Conservation (phyloP, 2,888 invertebrate genomes). For the Bibio marci region DNA sequence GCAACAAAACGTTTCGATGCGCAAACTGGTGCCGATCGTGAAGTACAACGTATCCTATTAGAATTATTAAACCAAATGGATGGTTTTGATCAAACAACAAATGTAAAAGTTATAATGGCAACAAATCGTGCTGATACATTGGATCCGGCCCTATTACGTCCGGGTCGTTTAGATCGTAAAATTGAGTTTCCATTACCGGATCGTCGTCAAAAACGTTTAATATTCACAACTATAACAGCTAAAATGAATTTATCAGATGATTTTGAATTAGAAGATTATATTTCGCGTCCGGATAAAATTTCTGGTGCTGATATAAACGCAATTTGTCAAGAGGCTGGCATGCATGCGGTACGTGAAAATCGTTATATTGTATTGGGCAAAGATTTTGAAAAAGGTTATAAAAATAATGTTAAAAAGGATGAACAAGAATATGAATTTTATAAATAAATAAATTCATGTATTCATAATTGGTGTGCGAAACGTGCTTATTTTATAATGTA, state of each 20-base stretch:
- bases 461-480: not conserved
- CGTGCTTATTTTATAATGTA: no score
- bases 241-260: constrained; percentile 98
- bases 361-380: constrained; percentile 96
- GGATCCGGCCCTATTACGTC: constrained; percentile 59
- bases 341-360: constrained; percentile 99
- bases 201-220: constrained; percentile 73
- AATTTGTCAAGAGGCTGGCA: constrained; percentile 99
- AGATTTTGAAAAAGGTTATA: constrained; percentile 99
- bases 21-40: constrained; percentile 95
- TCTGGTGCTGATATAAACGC: constrained; percentile 99
- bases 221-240: constrained; percentile 94
- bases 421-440: constrained; percentile 99
- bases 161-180: constrained; percentile 89
- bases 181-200: constrained; percentile 98
- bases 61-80: constrained; percentile 99
- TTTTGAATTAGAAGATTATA: constrained; percentile 97
- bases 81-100: constrained; percentile 99
- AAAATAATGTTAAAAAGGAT: constrained; percentile 98
- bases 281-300: constrained; percentile 95
- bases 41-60: constrained; percentile 92
- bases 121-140: constrained; percentile 95
- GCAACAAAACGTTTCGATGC: constrained; percentile 98
- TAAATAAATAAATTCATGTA: constrained; percentile 55
- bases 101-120: constrained; percentile 97